These are phyloP conservation scores for Leptobrachium ailaonicum DNA, from an alignment of 2,113 vertebrate species.

Conservation along the genomic window DNA sequence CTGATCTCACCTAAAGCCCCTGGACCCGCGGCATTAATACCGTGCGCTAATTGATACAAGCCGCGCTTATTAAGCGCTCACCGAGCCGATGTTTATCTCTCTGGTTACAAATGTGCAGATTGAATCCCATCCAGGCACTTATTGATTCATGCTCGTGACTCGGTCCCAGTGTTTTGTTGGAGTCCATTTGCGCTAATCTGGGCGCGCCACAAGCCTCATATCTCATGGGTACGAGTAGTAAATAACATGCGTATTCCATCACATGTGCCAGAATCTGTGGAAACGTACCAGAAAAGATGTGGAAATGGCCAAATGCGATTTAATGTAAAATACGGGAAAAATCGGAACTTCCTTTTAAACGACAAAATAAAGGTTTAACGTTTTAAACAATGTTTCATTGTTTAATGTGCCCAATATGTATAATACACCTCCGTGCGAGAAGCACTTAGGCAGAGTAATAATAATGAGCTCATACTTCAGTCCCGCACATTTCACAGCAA, in stretches of 20 bases:
- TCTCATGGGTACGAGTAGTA: neutral
- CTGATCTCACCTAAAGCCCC: too few relatives aligned
- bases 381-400: too few relatives aligned
- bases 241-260: neutral
- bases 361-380: too few relatives aligned
- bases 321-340: neutral
- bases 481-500: too few relatives aligned
- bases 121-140: neutral
- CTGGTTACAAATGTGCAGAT: neutral
- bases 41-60: neutral
- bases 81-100: neutral
- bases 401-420: too few relatives aligned
- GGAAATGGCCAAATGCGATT: too few relatives aligned
- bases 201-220: neutral
- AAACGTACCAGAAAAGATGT: neutral
- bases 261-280: neutral
- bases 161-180: neutral
- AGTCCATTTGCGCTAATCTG: neutral
- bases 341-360: too few relatives aligned
- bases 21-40: too few relatives aligned
- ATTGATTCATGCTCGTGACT: conserved; percentile 1
- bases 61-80: neutral
- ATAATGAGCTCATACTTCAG: too few relatives aligned
- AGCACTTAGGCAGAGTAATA: too few relatives aligned
- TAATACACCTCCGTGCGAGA: too few relatives aligned